Evolutionary conservation across 2,888 invertebrate species (phyloP), one percentile per base, ranked within the genome.

Genomic region (Agelastica alni): DNA sequence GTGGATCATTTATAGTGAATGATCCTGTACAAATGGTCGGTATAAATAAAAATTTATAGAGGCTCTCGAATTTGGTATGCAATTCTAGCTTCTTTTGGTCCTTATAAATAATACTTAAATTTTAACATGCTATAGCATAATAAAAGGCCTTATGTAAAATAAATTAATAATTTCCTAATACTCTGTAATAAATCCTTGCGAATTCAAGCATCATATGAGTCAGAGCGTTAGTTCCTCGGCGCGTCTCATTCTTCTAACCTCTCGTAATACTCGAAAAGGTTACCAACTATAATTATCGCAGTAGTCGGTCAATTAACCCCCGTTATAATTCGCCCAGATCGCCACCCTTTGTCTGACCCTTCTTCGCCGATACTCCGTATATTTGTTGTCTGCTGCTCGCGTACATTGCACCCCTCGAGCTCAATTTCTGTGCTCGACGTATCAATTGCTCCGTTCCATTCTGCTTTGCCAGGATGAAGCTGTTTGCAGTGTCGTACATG

Each of bases 281-380:
- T 63, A 62, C 65, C 57, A 51, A 32, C 41, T 49, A 49, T 43
- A 20, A 39, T 39, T 22, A 39, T 39, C 37, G 37, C 65, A 51
- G 65, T 67, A 59, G 66, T 65, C 66, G 71, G 70, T 70, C 70
- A 71, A 71, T 71, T 71, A 66, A 62, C 61, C 63, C 62, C 63
- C 54, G 60, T 66, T 65, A 65, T 64, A 65, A 65, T 63, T 61
- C 58, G 61, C 54, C 61, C 59, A 49, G 53, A 61, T 60, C 51
- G 60, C 59, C 62, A 65, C 68, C 66, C 67, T 63, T 66, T 63
- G 62, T 60, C 58, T 55, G 51, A 55, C 56, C 54, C 60, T 59
- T 58, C 60, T 31, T 45, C 28, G 41, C 37, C 34, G 51, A 47
- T 26, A 10, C 13, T 18, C 28, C 18, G 22, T 28, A 26, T 22